A percentile compares a stretch with the other conserved stretches of the same genome.
Evolutionary conservation across 2,113 vertebrate genomes (phyloP).

Genomic region (Semnornis frantzii): DNA sequence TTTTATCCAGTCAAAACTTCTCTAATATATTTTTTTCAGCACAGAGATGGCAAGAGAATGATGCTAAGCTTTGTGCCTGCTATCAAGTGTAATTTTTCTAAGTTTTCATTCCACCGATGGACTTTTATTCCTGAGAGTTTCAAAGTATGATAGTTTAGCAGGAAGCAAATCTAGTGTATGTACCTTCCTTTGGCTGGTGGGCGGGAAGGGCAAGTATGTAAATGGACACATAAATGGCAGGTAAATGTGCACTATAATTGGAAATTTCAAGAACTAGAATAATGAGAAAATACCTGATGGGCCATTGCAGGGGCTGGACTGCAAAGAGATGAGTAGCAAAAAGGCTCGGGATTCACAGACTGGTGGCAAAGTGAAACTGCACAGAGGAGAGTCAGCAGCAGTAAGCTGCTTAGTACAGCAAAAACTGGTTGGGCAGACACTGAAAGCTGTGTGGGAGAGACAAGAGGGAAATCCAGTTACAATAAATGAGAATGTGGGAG

Average conservation of each 20-base stretch:
- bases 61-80: background rate
- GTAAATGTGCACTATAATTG: background rate
- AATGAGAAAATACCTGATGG: background rate
- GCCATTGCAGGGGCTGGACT: background rate
- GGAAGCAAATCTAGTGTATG: background rate
- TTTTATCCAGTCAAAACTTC: background rate
- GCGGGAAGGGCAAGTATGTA: background rate
- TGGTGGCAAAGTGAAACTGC: background rate
- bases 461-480: background rate
- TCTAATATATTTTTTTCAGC: rapidly evolving
- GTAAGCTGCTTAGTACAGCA: background rate
- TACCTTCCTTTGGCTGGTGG: background rate
- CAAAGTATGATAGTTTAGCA: background rate
- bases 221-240: background rate
- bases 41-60: rapidly evolving
- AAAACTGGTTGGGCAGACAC: background rate
- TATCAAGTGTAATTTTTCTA: background rate
- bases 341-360: background rate
- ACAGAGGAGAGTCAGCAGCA: background rate
- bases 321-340: background rate
- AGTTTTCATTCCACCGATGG: background rate
- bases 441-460: background rate
- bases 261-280: background rate
- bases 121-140: background rate
- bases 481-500: background rate